Percentiles rank a stretch among this genome's conserved stretches.
phyloP scores from a whole-genome alignment of 2,797 vertebrate species.

The Ctenosaura bakeri region DNA sequence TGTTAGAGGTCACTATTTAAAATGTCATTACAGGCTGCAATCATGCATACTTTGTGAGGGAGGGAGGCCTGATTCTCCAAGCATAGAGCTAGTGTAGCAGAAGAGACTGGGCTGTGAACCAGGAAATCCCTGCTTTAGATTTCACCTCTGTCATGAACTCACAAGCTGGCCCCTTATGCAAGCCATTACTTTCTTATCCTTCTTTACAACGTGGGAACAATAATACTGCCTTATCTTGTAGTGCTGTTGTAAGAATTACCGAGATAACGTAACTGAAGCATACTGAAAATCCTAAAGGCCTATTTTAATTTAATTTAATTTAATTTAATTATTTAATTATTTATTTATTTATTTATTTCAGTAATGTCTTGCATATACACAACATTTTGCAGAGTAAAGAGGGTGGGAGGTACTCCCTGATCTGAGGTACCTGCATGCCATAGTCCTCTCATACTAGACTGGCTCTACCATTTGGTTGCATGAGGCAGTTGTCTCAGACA shows the following conservation, averaged over 20 bases:
- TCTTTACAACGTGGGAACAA: not conserved
- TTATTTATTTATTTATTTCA: not conserved
- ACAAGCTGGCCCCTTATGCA: not conserved
- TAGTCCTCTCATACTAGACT: not conserved
- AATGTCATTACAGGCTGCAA: slow-evolving; percentile 43
- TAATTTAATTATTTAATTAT: no score
- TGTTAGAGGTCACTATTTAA: slow-evolving; percentile 56
- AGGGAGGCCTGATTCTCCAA: not conserved
- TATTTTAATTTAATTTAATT: no score
- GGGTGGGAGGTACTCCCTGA: not conserved
- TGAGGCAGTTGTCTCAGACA: not conserved
- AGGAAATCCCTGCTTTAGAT: not conserved
- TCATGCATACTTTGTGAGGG: slow-evolving; percentile 5
- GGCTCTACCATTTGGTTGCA: not conserved
- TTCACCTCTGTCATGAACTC: not conserved
- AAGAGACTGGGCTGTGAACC: not conserved
- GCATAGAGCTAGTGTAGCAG: not conserved
- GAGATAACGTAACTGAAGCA: no score
- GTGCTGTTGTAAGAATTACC: not conserved
- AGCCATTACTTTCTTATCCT: not conserved
- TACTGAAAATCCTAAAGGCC: not conserved
- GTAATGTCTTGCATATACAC: not conserved
- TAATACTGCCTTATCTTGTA: not conserved
- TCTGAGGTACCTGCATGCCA: not conserved
- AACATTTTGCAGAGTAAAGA: not conserved